These are phyloP conservation scores for Albula goreensis DNA, from an alignment of 2,113 vertebrate species.

Conservation along the genomic window DNA sequence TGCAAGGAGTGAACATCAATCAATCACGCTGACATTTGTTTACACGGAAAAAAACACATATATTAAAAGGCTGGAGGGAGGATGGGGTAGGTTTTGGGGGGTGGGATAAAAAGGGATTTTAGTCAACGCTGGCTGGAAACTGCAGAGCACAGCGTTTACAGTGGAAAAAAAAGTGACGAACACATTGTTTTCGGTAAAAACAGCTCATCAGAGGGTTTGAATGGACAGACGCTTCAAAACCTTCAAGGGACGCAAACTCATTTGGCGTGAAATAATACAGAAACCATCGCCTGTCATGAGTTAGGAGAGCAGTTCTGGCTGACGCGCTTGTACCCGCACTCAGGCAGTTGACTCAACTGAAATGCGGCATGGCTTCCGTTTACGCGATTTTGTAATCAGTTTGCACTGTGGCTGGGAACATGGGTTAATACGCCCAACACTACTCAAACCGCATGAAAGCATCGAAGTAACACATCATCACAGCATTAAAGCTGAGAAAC, in stretches of 20 bases:
- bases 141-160: not conserved
- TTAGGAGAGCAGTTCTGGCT: not conserved
- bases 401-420: not conserved
- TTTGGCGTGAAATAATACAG: not conserved
- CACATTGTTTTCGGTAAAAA: not conserved
- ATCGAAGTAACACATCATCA: too few relatives aligned
- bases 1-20: constrained; percentile 63
- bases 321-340: not conserved
- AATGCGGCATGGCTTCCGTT: not conserved
- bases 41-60: constrained; percentile 51
- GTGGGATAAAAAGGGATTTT: too few relatives aligned
- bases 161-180: not conserved
- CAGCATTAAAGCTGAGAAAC: not conserved
- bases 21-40: constrained; percentile 66
- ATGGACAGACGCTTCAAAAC: not conserved
- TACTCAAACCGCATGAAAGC: not conserved
- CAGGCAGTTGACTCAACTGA: not conserved
- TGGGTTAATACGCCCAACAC: not conserved
- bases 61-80: constrained; percentile 45
- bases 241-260: not conserved
- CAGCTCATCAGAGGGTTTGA: not conserved
- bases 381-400: not conserved
- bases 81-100: constrained; percentile 23
- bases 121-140: not conserved
- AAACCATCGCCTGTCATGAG: not conserved